phyloP scores from a whole-genome alignment of 2,888 invertebrate species.

The Apodemia hepburni region DNA sequence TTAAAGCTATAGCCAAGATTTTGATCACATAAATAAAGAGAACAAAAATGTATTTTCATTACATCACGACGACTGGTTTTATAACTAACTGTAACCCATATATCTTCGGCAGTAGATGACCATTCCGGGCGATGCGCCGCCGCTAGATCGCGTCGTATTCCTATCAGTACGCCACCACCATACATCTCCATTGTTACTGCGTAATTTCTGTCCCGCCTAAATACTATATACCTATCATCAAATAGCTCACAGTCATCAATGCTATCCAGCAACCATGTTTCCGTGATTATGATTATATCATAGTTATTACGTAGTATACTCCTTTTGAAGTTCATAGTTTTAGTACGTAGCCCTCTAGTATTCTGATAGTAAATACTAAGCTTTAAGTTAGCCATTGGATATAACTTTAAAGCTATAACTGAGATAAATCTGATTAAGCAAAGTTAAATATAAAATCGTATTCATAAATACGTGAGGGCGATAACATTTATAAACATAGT shows the following conservation, averaged over 20 bases:
- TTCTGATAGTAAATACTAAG: slow-evolving; percentile 16
- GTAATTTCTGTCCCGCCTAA: background rate
- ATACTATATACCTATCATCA: background rate
- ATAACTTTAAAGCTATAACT: background rate
- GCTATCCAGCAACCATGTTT: background rate
- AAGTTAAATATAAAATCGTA: background rate
- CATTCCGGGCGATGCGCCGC: background rate
- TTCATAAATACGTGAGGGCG: too few relatives aligned
- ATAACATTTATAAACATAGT: too few relatives aligned
- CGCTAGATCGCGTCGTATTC: background rate
- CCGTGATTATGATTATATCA: background rate
- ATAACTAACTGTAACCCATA: too few relatives aligned
- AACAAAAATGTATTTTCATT: too few relatives aligned
- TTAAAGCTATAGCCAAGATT: too few relatives aligned
- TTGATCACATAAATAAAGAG: too few relatives aligned
- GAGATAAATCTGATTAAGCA: background rate
- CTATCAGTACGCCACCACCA: background rate
- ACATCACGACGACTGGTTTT: too few relatives aligned
- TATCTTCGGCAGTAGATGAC: too few relatives aligned
- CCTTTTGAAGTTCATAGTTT: slow-evolving; percentile 4
- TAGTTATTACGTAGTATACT: background rate
- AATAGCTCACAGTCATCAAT: background rate
- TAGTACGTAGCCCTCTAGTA: slow-evolving; percentile 15
- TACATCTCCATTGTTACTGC: background rate
- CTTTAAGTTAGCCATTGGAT: background rate